These are phyloP conservation scores for Ceratoteleas bidentatus DNA, from an alignment of 1,140 invertebrate species.

Conservation along the genomic window DNA sequence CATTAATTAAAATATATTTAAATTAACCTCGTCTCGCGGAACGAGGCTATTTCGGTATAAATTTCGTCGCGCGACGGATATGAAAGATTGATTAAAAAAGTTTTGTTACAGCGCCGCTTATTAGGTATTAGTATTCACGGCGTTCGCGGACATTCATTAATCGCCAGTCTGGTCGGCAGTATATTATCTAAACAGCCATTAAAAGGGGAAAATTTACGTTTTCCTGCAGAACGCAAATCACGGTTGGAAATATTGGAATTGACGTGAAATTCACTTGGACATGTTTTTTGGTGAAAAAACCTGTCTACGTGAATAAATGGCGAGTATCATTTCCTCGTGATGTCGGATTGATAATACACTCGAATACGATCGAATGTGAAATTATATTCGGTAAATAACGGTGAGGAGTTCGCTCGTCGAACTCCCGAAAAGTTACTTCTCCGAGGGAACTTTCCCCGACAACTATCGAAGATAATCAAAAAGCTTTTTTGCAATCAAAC, in stretches of 20 bases:
- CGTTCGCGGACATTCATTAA: slow-evolving; percentile 55
- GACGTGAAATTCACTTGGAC: too few relatives aligned
- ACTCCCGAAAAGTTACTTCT: slow-evolving; percentile 30
- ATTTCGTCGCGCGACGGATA: slow-evolving; percentile 45
- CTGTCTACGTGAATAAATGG: too few relatives aligned
- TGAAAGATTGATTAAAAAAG: slow-evolving; percentile 66
- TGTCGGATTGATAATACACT: slow-evolving; percentile 17
- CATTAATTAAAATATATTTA: slow-evolving; percentile 65
- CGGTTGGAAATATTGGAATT: too few relatives aligned
- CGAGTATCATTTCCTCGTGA: background rate
- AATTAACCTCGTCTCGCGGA: slow-evolving; percentile 35
- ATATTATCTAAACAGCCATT: slow-evolving; percentile 45
- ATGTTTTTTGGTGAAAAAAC: too few relatives aligned
- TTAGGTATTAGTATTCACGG: slow-evolving; percentile 49
- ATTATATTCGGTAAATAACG: slow-evolving; percentile 33
- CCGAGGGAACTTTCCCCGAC: slow-evolving; percentile 6
- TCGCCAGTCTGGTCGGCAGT: slow-evolving; percentile 37
- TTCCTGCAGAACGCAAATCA: too few relatives aligned
- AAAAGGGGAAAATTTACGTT: slow-evolving; percentile 22
- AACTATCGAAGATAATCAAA: slow-evolving; percentile 38
- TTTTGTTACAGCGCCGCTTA: slow-evolving; percentile 48
- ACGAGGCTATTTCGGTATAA: slow-evolving; percentile 45
- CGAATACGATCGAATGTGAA: slow-evolving; percentile 17
- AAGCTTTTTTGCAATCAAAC: slow-evolving; percentile 13
- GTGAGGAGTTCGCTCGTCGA: slow-evolving; percentile 13